Percentiles rank a stretch among this genome's conserved stretches.
phyloP scores from a whole-genome alignment of 2,797 vertebrate species.

The Tadarida brasiliensis region DNA sequence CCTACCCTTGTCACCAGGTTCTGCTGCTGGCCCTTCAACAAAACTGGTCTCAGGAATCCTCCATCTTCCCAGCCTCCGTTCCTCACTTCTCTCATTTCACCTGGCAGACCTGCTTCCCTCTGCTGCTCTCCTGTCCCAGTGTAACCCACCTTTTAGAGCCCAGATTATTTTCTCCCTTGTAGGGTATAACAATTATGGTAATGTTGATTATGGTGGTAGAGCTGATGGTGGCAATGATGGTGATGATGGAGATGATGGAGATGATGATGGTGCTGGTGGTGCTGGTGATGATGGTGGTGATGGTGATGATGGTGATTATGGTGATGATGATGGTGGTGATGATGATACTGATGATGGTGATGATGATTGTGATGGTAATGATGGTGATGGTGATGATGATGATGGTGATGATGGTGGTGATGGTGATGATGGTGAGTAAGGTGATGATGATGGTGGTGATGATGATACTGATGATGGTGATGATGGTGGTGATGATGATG shows the following conservation, averaged over 20 bases:
- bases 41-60: too few relatives aligned
- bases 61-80: background rate
- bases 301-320: rapidly evolving
- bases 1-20: background rate
- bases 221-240: rapidly evolving
- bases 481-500: rapidly evolving
- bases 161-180: background rate
- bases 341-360: rapidly evolving
- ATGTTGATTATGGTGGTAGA: background rate
- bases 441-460: rapidly evolving
- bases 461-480: rapidly evolving
- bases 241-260: rapidly evolving
- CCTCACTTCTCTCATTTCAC: rapidly evolving
- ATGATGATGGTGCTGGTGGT: rapidly evolving
- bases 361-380: rapidly evolving
- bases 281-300: rapidly evolving
- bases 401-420: rapidly evolving
- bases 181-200: background rate
- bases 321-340: background rate
- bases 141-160: rapidly evolving
- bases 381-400: rapidly evolving
- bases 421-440: rapidly evolving
- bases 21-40: background rate
- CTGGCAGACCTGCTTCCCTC: rapidly evolving
- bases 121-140: background rate